Conservation (phyloP, 2,888 invertebrate genomes). For the Andrena haemorrhoa region DNA sequence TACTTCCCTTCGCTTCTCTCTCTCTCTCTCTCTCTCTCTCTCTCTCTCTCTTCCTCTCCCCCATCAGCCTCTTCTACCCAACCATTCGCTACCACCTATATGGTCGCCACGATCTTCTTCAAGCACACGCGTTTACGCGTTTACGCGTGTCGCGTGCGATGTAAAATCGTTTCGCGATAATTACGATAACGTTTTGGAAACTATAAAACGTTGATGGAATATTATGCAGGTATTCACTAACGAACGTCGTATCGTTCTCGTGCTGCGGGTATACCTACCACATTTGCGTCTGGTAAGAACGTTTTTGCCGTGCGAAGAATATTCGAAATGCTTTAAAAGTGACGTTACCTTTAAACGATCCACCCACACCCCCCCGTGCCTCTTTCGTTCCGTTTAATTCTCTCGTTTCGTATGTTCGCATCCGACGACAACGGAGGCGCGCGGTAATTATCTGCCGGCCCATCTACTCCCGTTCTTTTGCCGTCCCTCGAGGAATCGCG, state of each 20-base stretch:
- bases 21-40: constrained; percentile 11
- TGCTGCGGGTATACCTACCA: neutral
- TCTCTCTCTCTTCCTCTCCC: constrained; percentile 23
- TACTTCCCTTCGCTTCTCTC: constrained; percentile 50
- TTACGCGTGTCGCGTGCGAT: neutral
- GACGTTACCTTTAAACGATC: constrained; percentile 30
- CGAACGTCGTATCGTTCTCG: neutral
- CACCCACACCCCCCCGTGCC: constrained; percentile 25
- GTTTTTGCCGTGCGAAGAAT: neutral
- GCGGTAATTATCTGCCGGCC: constrained; percentile 78
- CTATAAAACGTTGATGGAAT: constrained; percentile 20
- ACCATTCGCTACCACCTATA: neutral
- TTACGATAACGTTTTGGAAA: constrained; percentile 34
- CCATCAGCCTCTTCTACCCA: neutral
- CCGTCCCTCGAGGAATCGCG: constrained; percentile 38
- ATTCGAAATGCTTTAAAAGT: constrained; percentile 23
- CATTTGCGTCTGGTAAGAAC: neutral
- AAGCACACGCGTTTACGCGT: neutral
- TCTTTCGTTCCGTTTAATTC: constrained; percentile 15
- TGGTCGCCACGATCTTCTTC: neutral
- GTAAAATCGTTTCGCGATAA: constrained; percentile 28
- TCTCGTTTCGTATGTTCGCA: constrained; percentile 21
- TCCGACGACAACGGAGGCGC: constrained; percentile 74
- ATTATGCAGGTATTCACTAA: constrained; percentile 20
- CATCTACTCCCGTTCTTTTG: constrained; percentile 71